Evolutionary conservation across 2,888 invertebrate genomes (phyloP).

Genomic region (Hybos culiciformis): DNA sequence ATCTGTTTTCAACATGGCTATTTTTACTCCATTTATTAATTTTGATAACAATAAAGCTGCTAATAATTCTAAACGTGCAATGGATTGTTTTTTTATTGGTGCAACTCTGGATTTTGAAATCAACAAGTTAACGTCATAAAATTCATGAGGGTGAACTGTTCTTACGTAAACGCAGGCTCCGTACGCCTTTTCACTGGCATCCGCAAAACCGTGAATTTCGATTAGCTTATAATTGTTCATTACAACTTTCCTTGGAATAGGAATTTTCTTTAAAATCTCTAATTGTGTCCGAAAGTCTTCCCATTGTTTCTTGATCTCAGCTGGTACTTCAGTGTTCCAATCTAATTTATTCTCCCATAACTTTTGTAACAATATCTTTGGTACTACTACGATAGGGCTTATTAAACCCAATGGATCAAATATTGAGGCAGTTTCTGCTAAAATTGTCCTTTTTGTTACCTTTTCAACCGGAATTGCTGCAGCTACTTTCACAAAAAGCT

Average conservation of each 20-base stretch:
- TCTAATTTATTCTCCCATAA: slow-evolving; percentile 4
- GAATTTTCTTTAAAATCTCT: not conserved
- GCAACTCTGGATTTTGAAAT: slow-evolving; percentile 11
- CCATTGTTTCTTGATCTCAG: not conserved
- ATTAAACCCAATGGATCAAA: slow-evolving; percentile 8
- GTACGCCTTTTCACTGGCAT: slow-evolving; percentile 5
- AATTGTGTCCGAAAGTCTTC: not conserved
- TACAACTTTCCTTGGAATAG: not conserved
- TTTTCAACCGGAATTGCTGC: too few relatives aligned
- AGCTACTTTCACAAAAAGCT: too few relatives aligned
- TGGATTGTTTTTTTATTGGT: slow-evolving; percentile 4
- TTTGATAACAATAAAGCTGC: slow-evolving; percentile 8
- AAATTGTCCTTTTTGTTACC: too few relatives aligned
- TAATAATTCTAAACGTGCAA: slow-evolving; percentile 8
- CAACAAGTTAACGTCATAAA: not conserved
- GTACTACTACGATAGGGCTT: slow-evolving; percentile 2
- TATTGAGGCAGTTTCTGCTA: too few relatives aligned
- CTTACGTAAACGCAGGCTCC: slow-evolving; percentile 5
- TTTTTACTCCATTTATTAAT: too few relatives aligned
- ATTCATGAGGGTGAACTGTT: not conserved
- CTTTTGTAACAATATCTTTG: slow-evolving; percentile 5
- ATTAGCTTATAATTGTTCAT: not conserved
- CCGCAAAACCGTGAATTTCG: slow-evolving; percentile 5
- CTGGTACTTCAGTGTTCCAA: not conserved
- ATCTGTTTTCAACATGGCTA: too few relatives aligned